phyloP scores from a whole-genome alignment of 2,888 invertebrate genomes.

The Elegia similella region DNA sequence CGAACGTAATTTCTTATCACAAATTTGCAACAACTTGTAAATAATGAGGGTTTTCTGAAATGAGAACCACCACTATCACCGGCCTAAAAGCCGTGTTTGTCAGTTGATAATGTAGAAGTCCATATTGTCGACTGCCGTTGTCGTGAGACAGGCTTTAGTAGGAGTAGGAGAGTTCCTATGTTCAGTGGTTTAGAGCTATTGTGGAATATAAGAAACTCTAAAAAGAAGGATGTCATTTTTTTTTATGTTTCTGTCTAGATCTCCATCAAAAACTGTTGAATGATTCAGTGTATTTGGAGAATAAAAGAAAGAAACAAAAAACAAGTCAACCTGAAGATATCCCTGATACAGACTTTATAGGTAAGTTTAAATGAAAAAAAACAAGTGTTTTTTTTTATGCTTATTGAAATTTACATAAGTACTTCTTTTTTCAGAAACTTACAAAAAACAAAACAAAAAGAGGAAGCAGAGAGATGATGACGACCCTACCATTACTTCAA shows the following conservation, averaged over 20 bases:
- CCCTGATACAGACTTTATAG: constrained; percentile 13
- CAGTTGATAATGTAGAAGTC: too few relatives aligned
- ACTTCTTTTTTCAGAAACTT: constrained; percentile 9
- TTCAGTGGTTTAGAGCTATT: too few relatives aligned
- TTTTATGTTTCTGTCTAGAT: background rate
- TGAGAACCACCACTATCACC: too few relatives aligned
- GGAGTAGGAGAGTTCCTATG: too few relatives aligned
- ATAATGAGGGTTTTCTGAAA: too few relatives aligned
- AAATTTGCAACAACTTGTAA: too few relatives aligned
- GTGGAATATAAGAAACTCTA: too few relatives aligned
- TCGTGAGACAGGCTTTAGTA: too few relatives aligned
- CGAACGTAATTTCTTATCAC: too few relatives aligned
- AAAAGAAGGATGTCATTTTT: too few relatives aligned
- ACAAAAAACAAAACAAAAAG: constrained; percentile 47
- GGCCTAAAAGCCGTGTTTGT: too few relatives aligned
- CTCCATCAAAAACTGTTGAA: background rate
- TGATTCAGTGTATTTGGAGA: constrained; percentile 18
- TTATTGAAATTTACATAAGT: background rate
- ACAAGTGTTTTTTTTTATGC: background rate
- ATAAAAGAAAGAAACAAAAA: constrained; percentile 42
- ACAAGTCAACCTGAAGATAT: constrained; percentile 32
- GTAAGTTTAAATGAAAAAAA: constrained; percentile 14
- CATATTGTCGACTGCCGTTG: too few relatives aligned
- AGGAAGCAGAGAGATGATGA: constrained; percentile 60
- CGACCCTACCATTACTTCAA: constrained; percentile 35